Conservation (phyloP, 1,140 invertebrate genomes). For the Hypsibius dujardini region DNA sequence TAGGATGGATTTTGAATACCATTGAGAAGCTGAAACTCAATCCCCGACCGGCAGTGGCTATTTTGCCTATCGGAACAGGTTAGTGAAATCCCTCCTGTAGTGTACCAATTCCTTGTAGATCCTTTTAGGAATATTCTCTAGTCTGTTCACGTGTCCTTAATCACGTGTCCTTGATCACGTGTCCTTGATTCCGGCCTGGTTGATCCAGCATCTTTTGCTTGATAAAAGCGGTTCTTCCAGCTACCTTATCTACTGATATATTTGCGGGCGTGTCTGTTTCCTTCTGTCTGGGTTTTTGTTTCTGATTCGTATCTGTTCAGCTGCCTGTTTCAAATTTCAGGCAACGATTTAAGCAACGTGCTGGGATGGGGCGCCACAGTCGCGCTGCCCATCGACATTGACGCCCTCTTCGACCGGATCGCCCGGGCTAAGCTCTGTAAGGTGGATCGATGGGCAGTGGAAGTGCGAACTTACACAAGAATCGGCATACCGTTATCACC, state of each 20-base stretch:
- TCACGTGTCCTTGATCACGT: too few relatives aligned
- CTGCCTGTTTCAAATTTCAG: slow-evolving; percentile 26
- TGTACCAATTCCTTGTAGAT: too few relatives aligned
- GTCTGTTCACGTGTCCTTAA: too few relatives aligned
- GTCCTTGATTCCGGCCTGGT: too few relatives aligned
- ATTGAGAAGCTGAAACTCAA: slow-evolving; percentile 48
- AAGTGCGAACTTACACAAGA: background rate
- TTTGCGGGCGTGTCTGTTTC: background rate
- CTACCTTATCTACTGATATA: too few relatives aligned
- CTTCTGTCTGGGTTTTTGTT: background rate
- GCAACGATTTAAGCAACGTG: slow-evolving; percentile 65
- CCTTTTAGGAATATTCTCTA: too few relatives aligned
- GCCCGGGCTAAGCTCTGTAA: background rate
- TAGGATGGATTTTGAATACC: slow-evolving; percentile 68
- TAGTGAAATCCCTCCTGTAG: too few relatives aligned
- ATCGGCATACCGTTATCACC: slow-evolving; percentile 10
- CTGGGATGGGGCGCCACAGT: slow-evolving; percentile 53
- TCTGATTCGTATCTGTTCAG: background rate
- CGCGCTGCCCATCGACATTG: slow-evolving; percentile 27
- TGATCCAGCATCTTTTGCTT: too few relatives aligned
- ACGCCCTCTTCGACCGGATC: background rate
- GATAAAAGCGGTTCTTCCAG: too few relatives aligned
- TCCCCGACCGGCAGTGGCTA: slow-evolving; percentile 48
- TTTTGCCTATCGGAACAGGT: slow-evolving; percentile 55
- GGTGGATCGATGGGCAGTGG: slow-evolving; percentile 9